Conservation (phyloP, 2,113 vertebrate species). For the Xenus cinereus region DNA sequence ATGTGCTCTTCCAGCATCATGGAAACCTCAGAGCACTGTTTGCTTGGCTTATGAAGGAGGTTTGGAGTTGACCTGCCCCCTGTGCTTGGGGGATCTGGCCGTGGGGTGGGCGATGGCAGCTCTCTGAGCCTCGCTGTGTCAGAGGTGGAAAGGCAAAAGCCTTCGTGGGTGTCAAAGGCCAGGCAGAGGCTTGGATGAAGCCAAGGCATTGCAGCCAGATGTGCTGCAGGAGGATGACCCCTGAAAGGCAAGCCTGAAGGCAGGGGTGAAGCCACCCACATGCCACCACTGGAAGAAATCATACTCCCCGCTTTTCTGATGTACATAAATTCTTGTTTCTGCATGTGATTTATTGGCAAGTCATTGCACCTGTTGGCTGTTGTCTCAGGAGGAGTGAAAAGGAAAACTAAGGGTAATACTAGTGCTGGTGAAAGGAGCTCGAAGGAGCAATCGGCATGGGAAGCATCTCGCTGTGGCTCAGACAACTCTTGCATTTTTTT, state of each 20-base stretch:
- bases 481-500: neutral
- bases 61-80: neutral
- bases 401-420: neutral
- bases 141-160: neutral
- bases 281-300: neutral
- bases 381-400: neutral
- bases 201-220: neutral
- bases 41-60: neutral
- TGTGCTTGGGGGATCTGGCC: neutral
- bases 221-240: neutral
- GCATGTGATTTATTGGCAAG: neutral
- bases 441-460: neutral
- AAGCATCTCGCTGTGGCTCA: neutral
- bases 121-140: rapidly evolving
- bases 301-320: neutral
- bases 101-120: neutral
- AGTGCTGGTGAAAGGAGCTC: neutral
- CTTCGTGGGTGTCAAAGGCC: neutral
- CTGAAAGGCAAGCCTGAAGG: neutral
- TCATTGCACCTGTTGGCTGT: neutral
- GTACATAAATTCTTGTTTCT: neutral
- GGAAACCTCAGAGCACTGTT: neutral
- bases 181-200: neutral
- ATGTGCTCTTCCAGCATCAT: neutral
- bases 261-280: slow-evolving; percentile 1